Evolutionary conservation across 2,797 vertebrate genomes (phyloP), one percentile per base, ranked within the genome.

Genomic region (Alcedo quadribrachys): DNA sequence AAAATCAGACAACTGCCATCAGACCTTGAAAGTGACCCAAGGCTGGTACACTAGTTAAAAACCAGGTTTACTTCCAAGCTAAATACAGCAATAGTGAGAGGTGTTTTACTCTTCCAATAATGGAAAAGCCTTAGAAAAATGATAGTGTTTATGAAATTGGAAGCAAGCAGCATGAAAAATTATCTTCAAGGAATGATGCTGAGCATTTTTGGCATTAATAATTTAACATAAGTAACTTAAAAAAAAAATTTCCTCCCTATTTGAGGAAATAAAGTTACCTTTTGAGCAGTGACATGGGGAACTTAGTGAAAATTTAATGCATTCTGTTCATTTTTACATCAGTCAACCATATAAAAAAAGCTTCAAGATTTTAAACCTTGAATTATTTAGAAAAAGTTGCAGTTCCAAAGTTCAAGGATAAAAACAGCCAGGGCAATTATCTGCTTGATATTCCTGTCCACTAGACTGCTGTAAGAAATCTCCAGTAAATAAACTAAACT

Each of bases 361-460:
- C 7, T 37, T 5, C 22, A 43, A 37, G 30, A 57, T 32, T 88
- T 83, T 77, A 86, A 91, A 77, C 61, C 37, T 32, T 65, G 24
- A 77, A 50, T 77, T 87, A 27, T 70, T 92, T 33, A 46, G 6
- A 19, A 70, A 76, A n/a, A 12, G 7, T 21, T 50, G 27, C 15
- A 63, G 45, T 17, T 81, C 30, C 16, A 30, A 79, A 82, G 45
- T 80, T 78, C 69, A 87, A 89, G 61, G 57, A 57, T 77, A 46
- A 74, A 74, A 94, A 20, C 0, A 74, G 30, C 3, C 50, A 30
- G 48, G 6, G 32, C 25, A 78, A n/a, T 33, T 37, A 94, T 33
- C 18, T 70, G 54, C 79, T 32, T 71, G 54, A 83, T 43, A 85
- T 78, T 91, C 42, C 54, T 65, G 33, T 37, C 60, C 5, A 3